Evolutionary conservation across 2,888 invertebrate genomes (phyloP), one percentile per base, ranked within the genome.

Genomic region (Mycalesis mineus): DNA sequence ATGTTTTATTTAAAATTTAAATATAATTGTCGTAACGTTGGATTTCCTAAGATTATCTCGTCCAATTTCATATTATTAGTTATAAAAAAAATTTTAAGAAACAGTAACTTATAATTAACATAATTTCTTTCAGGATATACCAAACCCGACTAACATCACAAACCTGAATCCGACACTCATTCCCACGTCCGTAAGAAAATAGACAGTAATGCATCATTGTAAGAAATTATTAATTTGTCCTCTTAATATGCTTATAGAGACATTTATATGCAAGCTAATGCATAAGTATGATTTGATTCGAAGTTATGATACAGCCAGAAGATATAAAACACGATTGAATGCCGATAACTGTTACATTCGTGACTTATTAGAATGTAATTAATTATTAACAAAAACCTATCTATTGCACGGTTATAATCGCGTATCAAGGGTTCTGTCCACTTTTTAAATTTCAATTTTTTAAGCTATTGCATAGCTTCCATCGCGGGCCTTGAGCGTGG

Each of bases 331-430:
- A 50, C 11, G 41, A 42, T 42, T 33, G 11, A 29, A 14, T 31
- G 33, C 29, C 22, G 17, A 52, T 52, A 52, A 52, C 52, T 42
- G 42, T 52, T 17, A 11, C 7, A 33, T 15, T 42, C 41, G 41
- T 51, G 41, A 51, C 52, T 42, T 42, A 52, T 40, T 37, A 41
- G 11, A 41, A 50, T 15, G 28, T 41, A 41, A n/a, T 41, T 51
- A 50, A 40, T 29, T 14, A 45, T 22, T 22, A 22, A 22, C 22
- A 22, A 22, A 22, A 22, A 22, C 3, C 22, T 22, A 22, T 22
- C 22, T 22, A 22, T 4, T 22, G 22, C 22, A 22, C 22, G 22
- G 22, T 22, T 22, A 22, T 22, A 22, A 22, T 22, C 3, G 5
- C 5, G 22, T 5, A 22, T 22, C 5, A 22, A 2, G 5, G 22